Evolutionary conservation across 2,888 invertebrate species (phyloP).

Genomic region (Phortica magna): DNA sequence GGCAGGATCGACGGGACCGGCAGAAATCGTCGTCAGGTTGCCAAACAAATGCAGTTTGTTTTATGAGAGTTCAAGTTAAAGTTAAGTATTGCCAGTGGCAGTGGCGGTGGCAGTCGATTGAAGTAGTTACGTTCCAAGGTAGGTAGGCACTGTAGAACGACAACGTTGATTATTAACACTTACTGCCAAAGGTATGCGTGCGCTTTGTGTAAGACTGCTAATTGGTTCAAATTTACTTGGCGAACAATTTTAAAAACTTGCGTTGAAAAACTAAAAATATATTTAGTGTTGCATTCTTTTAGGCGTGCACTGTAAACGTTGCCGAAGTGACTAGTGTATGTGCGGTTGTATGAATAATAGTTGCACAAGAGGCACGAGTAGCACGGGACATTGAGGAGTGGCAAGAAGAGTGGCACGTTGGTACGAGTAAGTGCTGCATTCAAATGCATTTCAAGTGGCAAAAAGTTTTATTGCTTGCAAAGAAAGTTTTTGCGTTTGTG

Average conservation of each 20-base stretch:
- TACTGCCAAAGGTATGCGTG: no score
- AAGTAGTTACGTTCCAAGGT: constrained; percentile 44
- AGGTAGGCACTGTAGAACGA: constrained; percentile 26
- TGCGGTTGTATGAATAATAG: no score
- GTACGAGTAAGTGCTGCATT: neutral
- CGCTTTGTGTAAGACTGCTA: no score
- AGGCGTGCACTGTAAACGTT: neutral
- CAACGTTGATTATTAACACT: no score
- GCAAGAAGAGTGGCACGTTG: neutral
- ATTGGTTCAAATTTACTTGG: no score
- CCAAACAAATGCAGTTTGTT: constrained; percentile 54
- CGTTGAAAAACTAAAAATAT: neutral
- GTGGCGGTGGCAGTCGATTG: neutral
- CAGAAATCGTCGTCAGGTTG: no score
- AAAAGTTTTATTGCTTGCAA: neutral
- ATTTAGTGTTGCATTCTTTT: neutral
- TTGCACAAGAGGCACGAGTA: no score
- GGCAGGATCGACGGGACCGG: no score
- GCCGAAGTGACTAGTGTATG: neutral
- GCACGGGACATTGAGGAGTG: neutral
- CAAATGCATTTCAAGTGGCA: neutral
- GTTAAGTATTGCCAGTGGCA: constrained; percentile 66
- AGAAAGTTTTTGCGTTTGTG: constrained; percentile 33
- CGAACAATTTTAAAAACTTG: no score
- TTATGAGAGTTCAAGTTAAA: constrained; percentile 71